Evolutionary conservation across 1,140 invertebrate species (phyloP), one percentile per base, ranked within the genome.

Genomic region (Caenorhabditis remanei): DNA sequence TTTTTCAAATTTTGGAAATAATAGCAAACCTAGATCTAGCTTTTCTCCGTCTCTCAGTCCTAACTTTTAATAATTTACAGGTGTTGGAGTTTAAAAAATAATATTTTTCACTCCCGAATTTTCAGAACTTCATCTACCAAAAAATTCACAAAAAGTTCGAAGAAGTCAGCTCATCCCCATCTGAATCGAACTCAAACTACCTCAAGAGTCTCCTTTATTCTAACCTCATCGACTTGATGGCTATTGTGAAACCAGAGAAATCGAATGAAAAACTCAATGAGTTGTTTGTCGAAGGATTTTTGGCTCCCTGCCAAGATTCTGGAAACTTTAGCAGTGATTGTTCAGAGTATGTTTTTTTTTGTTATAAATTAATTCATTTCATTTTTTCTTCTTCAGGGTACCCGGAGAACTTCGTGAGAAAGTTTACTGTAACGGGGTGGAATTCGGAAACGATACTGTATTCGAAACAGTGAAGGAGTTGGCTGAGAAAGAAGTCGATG

Each of bases 251-350:
- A 79, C 71, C 71, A 32, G 71, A 48, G 14, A 79, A 79, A 79
- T 79, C 71, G 2, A 79, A 79, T 24, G 71, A 53, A 24, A 79
- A 79, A 24, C 71, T 79, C 13, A 79, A 79, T 32, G 46, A 79
- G 53, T 16, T 79, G 14, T 79, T 79, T 41, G 43, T 79, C 8
- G 71, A 79, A 50, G 7, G 19, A 21, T 79, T 50, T 9, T 41
- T 79, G 46, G 71, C 71, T 7, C 46, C 71, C 19, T 79, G 71
- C n/a, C 71, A 79, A 24, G 50, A 24, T 14, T 79, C 71, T 79
- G 71, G 71, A 50, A 79, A 79, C 24, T 79, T 79, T 46, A 79
- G 71, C 46, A 79, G 71, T 24, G 71, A 79, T n/a, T 79, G 71
- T 41, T 79, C 71, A 13, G 46, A 50, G 71, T 79, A 13, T 5